These are phyloP conservation scores for Mimachlamys varia DNA, from an alignment of 2,888 invertebrate genomes.

Conservation along the genomic window DNA sequence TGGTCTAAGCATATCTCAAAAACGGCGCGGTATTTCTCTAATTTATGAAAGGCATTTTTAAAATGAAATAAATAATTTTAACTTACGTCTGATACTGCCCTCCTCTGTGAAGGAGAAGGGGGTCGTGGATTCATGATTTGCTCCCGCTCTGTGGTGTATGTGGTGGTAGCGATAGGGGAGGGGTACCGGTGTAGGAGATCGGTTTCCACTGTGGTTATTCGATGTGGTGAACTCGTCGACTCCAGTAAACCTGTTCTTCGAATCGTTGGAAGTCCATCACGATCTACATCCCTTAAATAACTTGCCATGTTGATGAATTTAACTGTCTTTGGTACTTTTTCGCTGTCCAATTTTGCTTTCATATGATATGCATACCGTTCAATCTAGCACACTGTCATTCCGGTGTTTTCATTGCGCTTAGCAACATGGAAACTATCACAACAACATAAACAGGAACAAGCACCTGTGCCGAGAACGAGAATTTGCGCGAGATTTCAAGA, in stretches of 20 bases:
- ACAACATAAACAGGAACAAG: slow-evolving; percentile 50
- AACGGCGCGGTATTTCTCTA: slow-evolving; percentile 28
- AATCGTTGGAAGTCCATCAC: slow-evolving; percentile 57
- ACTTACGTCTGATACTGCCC: slow-evolving; percentile 59
- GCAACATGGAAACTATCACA: slow-evolving; percentile 58
- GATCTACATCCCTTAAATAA: slow-evolving; percentile 54
- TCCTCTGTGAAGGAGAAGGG: slow-evolving; percentile 61
- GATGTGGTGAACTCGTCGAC: slow-evolving; percentile 45
- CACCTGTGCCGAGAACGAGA: slow-evolving; percentile 55
- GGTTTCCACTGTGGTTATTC: slow-evolving; percentile 60
- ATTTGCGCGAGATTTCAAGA: slow-evolving; percentile 41
- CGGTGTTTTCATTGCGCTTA: slow-evolving; percentile 54
- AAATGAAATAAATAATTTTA: neutral
- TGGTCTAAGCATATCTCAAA: slow-evolving; percentile 25
- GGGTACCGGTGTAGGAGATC: slow-evolving; percentile 56
- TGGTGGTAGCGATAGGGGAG: slow-evolving; percentile 45
- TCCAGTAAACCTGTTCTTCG: slow-evolving; percentile 50
- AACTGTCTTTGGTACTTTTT: slow-evolving; percentile 41
- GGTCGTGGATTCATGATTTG: slow-evolving; percentile 61
- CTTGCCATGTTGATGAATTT: slow-evolving; percentile 52
- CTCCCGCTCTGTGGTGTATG: slow-evolving; percentile 41
- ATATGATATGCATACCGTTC: slow-evolving; percentile 34
- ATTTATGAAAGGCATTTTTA: neutral
- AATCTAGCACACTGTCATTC: slow-evolving; percentile 44
- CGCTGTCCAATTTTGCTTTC: slow-evolving; percentile 37